Evolutionary conservation across 2,797 vertebrate species (phyloP).

Genomic region (Pelochelys cantorii): DNA sequence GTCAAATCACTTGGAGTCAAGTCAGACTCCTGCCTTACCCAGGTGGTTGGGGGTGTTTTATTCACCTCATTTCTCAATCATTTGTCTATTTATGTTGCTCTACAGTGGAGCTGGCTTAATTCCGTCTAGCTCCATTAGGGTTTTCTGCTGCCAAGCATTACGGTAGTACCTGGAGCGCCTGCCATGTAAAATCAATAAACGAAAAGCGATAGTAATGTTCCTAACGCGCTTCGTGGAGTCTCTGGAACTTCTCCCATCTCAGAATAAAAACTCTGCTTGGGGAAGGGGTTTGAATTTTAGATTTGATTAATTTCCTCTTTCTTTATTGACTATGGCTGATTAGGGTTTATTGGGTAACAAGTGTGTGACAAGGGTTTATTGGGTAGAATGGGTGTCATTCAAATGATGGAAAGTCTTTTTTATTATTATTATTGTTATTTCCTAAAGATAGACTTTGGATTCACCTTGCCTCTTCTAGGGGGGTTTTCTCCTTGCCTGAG

Average conservation of each 20-base stretch:
- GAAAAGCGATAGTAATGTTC: not conserved
- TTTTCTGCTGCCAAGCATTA: not conserved
- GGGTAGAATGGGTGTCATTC: not conserved
- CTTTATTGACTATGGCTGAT: not conserved
- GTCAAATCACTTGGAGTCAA: constrained; percentile 31
- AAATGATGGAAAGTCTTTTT: not conserved
- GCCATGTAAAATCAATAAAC: not conserved
- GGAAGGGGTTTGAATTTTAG: not conserved
- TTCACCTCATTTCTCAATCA: not conserved
- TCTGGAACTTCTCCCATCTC: not conserved
- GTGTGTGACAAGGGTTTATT: not conserved
- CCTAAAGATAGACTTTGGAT: not conserved
- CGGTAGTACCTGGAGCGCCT: not conserved
- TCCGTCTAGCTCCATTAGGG: not conserved
- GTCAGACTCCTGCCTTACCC: constrained; percentile 47
- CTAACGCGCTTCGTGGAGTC: not conserved
- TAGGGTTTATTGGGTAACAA: too few species aligned
- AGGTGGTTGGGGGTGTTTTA: not conserved
- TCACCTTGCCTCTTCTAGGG: not conserved
- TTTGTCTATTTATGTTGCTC: constrained; percentile 6
- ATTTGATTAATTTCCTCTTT: constrained; percentile 29
- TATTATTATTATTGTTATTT: not conserved
- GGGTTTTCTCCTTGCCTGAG: not conserved
- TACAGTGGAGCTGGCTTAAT: not conserved
- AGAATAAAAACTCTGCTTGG: not conserved